Evolutionary conservation across 2,113 vertebrate species (phyloP).

Genomic region (Copsychus sechellarum): DNA sequence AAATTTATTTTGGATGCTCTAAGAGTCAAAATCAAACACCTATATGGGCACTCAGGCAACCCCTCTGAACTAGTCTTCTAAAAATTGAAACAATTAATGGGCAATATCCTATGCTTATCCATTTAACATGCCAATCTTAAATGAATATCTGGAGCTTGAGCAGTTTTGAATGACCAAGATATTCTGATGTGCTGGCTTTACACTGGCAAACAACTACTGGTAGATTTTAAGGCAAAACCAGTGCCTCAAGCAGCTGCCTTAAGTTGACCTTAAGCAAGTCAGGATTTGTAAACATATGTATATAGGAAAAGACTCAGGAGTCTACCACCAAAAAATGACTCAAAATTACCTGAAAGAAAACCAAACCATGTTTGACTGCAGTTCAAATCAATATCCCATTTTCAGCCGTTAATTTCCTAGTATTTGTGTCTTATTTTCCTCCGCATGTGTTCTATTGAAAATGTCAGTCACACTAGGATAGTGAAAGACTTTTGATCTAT

Average conservation of each 20-base stretch:
- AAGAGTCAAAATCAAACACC: not conserved
- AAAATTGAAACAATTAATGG: not conserved
- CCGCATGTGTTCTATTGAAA: constrained; percentile 28
- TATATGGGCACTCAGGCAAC: not conserved
- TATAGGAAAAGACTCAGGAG: not conserved
- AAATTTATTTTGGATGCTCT: not conserved
- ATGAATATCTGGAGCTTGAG: not conserved
- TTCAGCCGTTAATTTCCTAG: constrained; percentile 48
- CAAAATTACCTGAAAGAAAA: constrained; percentile 4
- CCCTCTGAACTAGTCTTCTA: not conserved
- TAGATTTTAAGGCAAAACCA: not conserved
- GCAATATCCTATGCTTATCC: not conserved
- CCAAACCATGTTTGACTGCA: not conserved
- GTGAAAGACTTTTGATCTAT: not conserved
- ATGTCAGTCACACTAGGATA: not conserved
- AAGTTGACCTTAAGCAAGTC: not conserved
- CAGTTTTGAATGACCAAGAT: not conserved
- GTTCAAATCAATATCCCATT: constrained; percentile 58
- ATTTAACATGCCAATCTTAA: not conserved
- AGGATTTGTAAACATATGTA: not conserved
- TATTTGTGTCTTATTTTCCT: constrained; percentile 28
- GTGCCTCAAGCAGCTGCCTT: not conserved
- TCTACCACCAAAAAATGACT: not conserved
- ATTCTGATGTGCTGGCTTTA: not conserved
- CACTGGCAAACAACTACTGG: not conserved